These are phyloP conservation scores for Campylomormyrus numenius DNA, from an alignment of 2,113 vertebrate genomes.

Conservation along the genomic window DNA sequence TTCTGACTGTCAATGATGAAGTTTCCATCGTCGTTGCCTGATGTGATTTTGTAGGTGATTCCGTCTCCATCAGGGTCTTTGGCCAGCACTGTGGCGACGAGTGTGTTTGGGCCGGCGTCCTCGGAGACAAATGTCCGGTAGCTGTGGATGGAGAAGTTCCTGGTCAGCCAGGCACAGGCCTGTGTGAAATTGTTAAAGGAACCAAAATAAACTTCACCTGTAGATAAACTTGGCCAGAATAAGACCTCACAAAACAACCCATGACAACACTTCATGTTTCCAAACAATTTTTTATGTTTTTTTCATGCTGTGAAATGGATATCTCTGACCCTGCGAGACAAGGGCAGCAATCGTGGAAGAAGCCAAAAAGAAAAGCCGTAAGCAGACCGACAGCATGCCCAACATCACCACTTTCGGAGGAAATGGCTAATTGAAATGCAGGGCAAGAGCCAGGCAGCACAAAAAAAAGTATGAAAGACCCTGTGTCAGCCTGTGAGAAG, in stretches of 20 bases:
- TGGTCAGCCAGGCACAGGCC: not conserved
- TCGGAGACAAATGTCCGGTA: slow-evolving; percentile 84
- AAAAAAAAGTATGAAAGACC: slow-evolving; percentile 4
- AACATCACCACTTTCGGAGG: not conserved
- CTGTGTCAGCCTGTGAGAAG: not conserved
- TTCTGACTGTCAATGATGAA: slow-evolving; percentile 80
- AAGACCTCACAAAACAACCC: not conserved
- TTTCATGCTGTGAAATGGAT: not conserved
- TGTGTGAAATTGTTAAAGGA: not conserved
- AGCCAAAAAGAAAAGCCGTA: not conserved
- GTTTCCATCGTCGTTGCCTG: slow-evolving; percentile 74
- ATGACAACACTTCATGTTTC: not conserved
- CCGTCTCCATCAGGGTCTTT: slow-evolving; percentile 80
- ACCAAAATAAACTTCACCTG: not conserved
- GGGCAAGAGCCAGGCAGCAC: not conserved
- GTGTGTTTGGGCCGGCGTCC: slow-evolving; percentile 77
- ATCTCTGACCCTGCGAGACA: not conserved
- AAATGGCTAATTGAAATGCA: slow-evolving; percentile 6
- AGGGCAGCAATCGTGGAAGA: not conserved
- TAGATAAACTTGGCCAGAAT: not conserved
- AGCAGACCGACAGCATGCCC: not conserved
- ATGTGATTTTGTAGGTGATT: slow-evolving; percentile 69
- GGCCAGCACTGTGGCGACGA: slow-evolving; percentile 76
- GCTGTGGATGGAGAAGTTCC: slow-evolving; percentile 48
- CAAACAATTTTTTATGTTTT: not conserved